Percentiles rank a stretch among this genome's conserved stretches.
phyloP scores from a whole-genome alignment of 2,888 invertebrate genomes.

The Epiblema foenella region DNA sequence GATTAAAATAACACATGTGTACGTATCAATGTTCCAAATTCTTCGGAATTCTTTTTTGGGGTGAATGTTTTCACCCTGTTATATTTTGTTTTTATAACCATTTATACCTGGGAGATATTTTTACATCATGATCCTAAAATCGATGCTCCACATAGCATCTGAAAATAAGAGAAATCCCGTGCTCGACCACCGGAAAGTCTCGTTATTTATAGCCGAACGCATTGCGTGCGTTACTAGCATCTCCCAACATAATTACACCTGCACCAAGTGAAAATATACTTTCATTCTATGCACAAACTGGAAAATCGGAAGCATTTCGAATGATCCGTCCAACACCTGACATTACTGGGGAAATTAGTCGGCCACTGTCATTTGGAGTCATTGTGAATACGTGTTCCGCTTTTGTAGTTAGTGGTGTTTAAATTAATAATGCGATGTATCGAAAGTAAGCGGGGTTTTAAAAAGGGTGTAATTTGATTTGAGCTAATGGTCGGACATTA shows the following conservation, averaged over 20 bases:
- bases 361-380: conserved; percentile 44
- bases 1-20: no score
- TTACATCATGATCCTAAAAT: conserved; percentile 5
- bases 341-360: conserved; percentile 45
- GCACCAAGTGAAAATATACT: conserved; percentile 57
- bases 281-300: conserved; percentile 60
- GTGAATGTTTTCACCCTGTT: no score
- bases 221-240: conserved; percentile 41
- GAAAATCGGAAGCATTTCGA: conserved; percentile 68
- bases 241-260: conserved; percentile 42
- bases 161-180: conserved; percentile 41
- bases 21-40: no score
- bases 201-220: conserved; percentile 43
- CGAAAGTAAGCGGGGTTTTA: conserved; percentile 34
- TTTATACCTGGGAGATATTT: background rate
- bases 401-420: conserved; percentile 25
- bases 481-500: conserved; percentile 31
- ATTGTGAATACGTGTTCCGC: conserved; percentile 48
- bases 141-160: conserved; percentile 17
- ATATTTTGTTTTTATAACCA: background rate
- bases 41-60: no score
- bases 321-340: conserved; percentile 47
- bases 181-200: conserved; percentile 34
- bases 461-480: conserved; percentile 26
- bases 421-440: conserved; percentile 39